phyloP scores from a whole-genome alignment of 2,888 invertebrate species.

The Stenchaetothrips biformis region DNA sequence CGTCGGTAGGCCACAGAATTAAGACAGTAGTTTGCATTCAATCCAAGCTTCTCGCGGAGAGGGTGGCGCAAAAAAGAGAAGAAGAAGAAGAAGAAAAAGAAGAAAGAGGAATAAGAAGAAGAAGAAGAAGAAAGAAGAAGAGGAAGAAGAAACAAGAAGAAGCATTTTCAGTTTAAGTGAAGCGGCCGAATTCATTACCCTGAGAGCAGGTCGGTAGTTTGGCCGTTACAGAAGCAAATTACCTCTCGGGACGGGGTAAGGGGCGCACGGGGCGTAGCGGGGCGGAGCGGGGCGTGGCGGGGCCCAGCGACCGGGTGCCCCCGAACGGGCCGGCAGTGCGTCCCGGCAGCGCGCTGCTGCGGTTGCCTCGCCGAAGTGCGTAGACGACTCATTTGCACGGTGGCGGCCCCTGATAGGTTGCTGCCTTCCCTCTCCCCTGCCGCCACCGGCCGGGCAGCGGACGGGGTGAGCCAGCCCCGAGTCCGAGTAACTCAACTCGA shows the following conservation, averaged over 20 bases:
- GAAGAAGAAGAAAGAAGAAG: not conserved
- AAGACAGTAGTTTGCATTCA: constrained; percentile 6
- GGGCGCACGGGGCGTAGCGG: not conserved
- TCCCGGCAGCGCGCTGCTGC: not conserved
- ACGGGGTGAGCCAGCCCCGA: not conserved
- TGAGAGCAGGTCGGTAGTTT: constrained; percentile 23
- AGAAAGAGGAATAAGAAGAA: not conserved
- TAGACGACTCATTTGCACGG: constrained; percentile 21
- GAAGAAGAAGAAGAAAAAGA: not conserved
- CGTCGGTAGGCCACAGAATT: not conserved
- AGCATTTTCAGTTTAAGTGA: constrained; percentile 19
- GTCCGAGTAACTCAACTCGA: not conserved
- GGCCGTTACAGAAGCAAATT: constrained; percentile 23
- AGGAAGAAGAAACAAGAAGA: not conserved
- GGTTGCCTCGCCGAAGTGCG: not conserved
- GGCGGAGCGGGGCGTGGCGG: not conserved
- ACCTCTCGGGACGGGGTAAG: not conserved
- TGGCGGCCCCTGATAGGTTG: not conserved
- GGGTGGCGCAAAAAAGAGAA: not conserved
- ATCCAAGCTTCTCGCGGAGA: not conserved
- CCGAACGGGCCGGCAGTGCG: not conserved
- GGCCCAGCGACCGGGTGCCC: not conserved
- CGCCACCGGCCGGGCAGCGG: not conserved
- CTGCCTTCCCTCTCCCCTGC: not conserved
- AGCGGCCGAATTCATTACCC: constrained; percentile 20